These are phyloP conservation scores for Drosophila biarmipes DNA, from an alignment of 1,140 invertebrate species.

Conservation along the genomic window DNA sequence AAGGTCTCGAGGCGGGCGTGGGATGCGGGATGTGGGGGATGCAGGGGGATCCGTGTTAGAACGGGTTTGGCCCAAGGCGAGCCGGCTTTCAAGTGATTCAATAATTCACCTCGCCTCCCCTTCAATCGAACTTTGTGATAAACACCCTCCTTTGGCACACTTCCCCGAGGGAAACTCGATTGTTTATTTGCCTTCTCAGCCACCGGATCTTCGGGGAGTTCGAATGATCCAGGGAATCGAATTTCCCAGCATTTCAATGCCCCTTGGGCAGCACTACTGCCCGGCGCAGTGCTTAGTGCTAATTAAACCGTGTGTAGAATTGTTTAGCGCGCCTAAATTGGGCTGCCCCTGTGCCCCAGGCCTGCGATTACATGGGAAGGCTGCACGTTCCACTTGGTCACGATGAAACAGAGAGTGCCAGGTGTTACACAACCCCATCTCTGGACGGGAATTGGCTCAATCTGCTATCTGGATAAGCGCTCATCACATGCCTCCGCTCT, in stretches of 20 bases:
- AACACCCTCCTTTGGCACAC: not conserved
- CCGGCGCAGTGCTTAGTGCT: constrained; percentile 30
- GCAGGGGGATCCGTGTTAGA: not conserved
- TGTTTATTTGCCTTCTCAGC: not conserved
- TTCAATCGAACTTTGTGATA: not conserved
- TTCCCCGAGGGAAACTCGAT: not conserved
- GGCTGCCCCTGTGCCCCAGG: constrained; percentile 1
- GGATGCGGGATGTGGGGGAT: not conserved
- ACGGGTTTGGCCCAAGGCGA: constrained; percentile 41
- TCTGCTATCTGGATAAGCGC: constrained; percentile 30
- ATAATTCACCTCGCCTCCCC: not conserved
- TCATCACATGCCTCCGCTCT: constrained; percentile 19
- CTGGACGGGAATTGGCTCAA: constrained; percentile 28
- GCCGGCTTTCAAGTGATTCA: not conserved
- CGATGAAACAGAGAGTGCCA: constrained; percentile 12
- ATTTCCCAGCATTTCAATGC: constrained; percentile 3
- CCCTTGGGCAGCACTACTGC: not conserved
- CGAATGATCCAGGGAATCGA: not conserved
- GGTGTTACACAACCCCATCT: constrained; percentile 45
- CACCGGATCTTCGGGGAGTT: not conserved
- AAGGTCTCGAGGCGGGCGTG: constrained; percentile 48
- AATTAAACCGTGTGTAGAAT: constrained; percentile 71
- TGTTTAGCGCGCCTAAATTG: constrained; percentile 48
- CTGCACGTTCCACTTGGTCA: not conserved
- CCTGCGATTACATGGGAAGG: constrained; percentile 13